Evolutionary conservation across 2,888 invertebrate species (phyloP).

Genomic region (Andricus curvator): DNA sequence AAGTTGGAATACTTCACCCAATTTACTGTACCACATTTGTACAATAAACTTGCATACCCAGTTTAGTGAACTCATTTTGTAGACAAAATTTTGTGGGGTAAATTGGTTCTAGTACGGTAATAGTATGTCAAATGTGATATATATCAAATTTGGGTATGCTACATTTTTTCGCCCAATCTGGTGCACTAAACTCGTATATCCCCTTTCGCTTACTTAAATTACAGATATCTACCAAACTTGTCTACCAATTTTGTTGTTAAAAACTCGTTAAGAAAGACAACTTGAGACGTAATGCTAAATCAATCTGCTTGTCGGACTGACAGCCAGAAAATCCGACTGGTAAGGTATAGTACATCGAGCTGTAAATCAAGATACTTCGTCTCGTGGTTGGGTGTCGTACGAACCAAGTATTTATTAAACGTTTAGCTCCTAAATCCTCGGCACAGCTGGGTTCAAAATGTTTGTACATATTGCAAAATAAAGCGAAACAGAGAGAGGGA

Average conservation of each 20-base stretch:
- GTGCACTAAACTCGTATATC: no score
- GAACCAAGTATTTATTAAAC: conserved; percentile 72
- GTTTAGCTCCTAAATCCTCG: conserved; percentile 74
- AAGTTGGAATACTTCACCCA: no score
- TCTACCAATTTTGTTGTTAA: background rate
- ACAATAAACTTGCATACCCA: background rate
- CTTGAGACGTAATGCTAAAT: background rate
- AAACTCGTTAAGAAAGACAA: background rate
- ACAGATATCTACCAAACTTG: background rate
- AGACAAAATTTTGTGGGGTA: no score
- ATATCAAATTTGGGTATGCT: no score
- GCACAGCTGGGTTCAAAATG: conserved; percentile 74
- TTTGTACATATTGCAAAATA: conserved; percentile 72
- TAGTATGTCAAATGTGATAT: no score
- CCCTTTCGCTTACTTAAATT: no score
- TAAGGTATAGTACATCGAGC: conserved; percentile 62
- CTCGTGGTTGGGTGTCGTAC: conserved; percentile 39
- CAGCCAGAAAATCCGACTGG: conserved; percentile 60
- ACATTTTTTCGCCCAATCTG: no score
- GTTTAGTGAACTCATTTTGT: background rate
- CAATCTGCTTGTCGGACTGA: background rate
- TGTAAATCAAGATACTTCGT: conserved; percentile 61
- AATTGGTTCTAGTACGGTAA: no score
- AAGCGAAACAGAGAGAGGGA: conserved; percentile 58
- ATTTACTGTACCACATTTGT: no score